A percentile compares a stretch with the other conserved stretches of the same genome.
Evolutionary conservation across 2,888 invertebrate species (phyloP).

Genomic region (Calliscelio sp.): DNA sequence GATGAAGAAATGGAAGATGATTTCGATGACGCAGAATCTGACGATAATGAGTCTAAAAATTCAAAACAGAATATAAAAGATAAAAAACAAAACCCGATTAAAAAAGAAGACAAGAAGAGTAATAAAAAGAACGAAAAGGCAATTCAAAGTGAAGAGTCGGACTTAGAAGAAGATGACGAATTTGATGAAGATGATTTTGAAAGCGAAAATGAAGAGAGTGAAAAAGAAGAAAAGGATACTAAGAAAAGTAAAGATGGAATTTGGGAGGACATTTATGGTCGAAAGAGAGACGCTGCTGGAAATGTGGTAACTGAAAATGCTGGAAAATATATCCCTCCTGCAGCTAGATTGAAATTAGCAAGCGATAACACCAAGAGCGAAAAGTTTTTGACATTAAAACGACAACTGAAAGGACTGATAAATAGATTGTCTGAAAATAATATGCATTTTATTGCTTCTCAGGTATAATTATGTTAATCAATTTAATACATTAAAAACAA

Average conservation of each 20-base stretch:
- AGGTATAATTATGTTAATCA: slow-evolving; percentile 83
- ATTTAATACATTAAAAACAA: too few relatives aligned
- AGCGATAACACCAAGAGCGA: slow-evolving; percentile 86
- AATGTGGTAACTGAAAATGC: slow-evolving; percentile 89
- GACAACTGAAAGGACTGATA: slow-evolving; percentile 94
- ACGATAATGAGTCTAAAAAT: too few relatives aligned
- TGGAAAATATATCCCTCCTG: slow-evolving; percentile 94
- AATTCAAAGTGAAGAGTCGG: too few relatives aligned
- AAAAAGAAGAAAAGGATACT: slow-evolving; percentile 24
- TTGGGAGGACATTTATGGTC: slow-evolving; percentile 98
- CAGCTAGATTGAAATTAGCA: slow-evolving; percentile 88
- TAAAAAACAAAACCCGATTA: too few relatives aligned
- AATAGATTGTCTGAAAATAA: slow-evolving; percentile 93
- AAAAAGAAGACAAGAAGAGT: slow-evolving; percentile 76
- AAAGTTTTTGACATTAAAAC: slow-evolving; percentile 89
- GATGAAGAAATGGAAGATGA: too few relatives aligned
- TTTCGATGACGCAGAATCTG: too few relatives aligned
- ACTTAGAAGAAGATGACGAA: not conserved
- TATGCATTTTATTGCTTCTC: slow-evolving; percentile 92
- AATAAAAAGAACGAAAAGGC: too few relatives aligned
- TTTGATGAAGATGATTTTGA: slow-evolving; percentile 58
- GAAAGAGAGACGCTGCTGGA: slow-evolving; percentile 93
- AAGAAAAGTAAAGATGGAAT: slow-evolving; percentile 66
- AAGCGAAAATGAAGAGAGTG: slow-evolving; percentile 73
- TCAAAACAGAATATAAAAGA: too few relatives aligned